These are phyloP conservation scores for Acomys russatus DNA, from an alignment of 2,797 vertebrate genomes.

Conservation along the genomic window DNA sequence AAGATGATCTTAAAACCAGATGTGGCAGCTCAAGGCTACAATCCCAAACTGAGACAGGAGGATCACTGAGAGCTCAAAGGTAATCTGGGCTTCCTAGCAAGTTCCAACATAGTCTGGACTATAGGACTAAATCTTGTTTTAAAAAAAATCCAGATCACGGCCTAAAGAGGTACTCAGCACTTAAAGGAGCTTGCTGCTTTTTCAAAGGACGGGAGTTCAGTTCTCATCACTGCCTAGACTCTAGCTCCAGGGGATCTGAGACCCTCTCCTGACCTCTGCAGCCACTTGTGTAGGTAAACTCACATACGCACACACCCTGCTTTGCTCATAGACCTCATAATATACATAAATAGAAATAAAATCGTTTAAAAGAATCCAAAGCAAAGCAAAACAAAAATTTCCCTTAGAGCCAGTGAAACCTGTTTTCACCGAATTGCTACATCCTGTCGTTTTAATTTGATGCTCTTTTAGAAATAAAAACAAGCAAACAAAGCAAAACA, in stretches of 20 bases:
- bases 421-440: background rate
- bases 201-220: background rate
- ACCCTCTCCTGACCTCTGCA: background rate
- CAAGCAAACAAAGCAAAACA: background rate
- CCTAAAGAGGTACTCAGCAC: background rate
- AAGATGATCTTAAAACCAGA: background rate
- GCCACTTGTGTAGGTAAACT: background rate
- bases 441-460: background rate
- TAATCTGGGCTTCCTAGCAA: background rate
- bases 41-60: background rate
- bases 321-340: background rate
- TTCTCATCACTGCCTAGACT: background rate
- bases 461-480: background rate
- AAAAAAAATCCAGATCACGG: background rate
- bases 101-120: background rate
- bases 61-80: background rate
- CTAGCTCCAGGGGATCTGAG: background rate
- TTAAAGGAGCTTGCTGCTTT: background rate
- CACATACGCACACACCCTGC: background rate
- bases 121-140: background rate
- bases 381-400: background rate
- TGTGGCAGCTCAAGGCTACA: background rate
- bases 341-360: background rate
- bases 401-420: slow-evolving; percentile 8
- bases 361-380: background rate